Evolutionary conservation across 2,113 vertebrate species (phyloP).

Genomic region (human): DNA sequence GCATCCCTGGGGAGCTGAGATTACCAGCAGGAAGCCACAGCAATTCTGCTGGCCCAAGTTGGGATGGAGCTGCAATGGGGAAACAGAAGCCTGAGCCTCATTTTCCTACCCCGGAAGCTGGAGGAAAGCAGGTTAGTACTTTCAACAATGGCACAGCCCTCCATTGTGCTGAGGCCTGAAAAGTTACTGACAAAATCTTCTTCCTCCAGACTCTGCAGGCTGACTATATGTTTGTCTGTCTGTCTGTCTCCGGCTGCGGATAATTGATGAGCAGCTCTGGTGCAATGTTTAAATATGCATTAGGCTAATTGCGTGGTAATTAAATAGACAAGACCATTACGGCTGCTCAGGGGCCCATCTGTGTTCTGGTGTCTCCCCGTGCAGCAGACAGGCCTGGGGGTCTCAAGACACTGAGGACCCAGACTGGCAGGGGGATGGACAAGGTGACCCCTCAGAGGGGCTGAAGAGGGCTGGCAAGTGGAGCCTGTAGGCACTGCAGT

Average conservation of each 20-base stretch:
- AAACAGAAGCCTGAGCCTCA: neutral
- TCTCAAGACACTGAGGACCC: constrained; percentile 70
- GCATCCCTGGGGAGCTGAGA: neutral
- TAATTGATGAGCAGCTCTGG: constrained; percentile 81
- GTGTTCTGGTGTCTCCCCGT: constrained; percentile 56
- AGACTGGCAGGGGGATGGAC: neutral
- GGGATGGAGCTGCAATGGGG: neutral
- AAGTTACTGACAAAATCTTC: neutral
- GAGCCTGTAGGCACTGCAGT: neutral
- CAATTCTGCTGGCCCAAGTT: neutral
- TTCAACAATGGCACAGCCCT: neutral
- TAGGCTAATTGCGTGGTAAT: constrained; percentile 87
- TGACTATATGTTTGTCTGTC: constrained; percentile 52
- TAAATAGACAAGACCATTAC: constrained; percentile 82
- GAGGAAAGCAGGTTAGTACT: neutral
- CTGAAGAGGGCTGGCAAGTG: neutral
- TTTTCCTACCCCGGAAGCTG: neutral
- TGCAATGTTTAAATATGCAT: constrained; percentile 86
- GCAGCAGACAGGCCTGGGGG: neutral
- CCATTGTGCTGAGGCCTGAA: neutral
- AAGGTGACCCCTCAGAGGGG: constrained; percentile 42
- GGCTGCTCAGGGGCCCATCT: constrained; percentile 80
- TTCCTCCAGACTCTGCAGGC: neutral
- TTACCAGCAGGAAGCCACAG: neutral
- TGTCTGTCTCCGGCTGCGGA: constrained; percentile 51